Conservation (phyloP, 2,888 invertebrate genomes). For the Cosmorhoe ocellata region DNA sequence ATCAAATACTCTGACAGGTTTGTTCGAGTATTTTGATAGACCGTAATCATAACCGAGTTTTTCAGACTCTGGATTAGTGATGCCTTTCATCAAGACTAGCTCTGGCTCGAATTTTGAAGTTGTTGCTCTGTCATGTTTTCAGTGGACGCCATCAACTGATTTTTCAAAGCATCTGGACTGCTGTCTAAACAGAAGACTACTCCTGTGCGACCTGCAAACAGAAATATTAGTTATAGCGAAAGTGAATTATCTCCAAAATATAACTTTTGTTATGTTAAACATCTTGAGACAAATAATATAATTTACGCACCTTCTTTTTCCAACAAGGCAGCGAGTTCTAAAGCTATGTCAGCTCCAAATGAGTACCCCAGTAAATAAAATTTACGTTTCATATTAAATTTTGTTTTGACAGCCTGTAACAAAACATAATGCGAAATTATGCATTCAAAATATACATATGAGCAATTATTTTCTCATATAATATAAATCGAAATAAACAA, state of each 20-base stretch:
- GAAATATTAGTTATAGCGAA: too few species aligned
- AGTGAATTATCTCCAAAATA: too few species aligned
- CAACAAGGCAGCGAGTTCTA: conserved; percentile 45
- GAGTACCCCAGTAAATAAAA: conserved; percentile 44
- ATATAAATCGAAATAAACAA: too few species aligned
- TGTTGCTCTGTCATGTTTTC: conserved; percentile 38
- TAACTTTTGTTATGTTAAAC: too few species aligned
- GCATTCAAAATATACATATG: too few species aligned
- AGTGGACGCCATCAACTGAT: conserved; percentile 40
- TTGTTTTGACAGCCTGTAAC: conserved; percentile 33
- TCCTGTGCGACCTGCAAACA: conserved; percentile 26
- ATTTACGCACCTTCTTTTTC: conserved; percentile 51
- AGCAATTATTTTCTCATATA: too few species aligned
- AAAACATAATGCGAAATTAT: too few species aligned
- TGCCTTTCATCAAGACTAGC: conserved; percentile 43
- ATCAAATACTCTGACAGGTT: conserved; percentile 39
- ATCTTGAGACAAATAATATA: too few species aligned
- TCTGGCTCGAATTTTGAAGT: conserved; percentile 41
- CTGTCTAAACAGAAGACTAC: conserved; percentile 48
- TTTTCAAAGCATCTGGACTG: conserved; percentile 45
- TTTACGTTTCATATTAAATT: conserved; percentile 33
- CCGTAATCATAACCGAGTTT: conserved; percentile 40
- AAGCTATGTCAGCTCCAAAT: conserved; percentile 44
- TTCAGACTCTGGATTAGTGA: conserved; percentile 35
- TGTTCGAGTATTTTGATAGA: conserved; percentile 37